Percentiles rank a stretch among this genome's conserved stretches.
phyloP scores from a whole-genome alignment of 1,140 invertebrate genomes.

The Cecropterus lyciades region DNA sequence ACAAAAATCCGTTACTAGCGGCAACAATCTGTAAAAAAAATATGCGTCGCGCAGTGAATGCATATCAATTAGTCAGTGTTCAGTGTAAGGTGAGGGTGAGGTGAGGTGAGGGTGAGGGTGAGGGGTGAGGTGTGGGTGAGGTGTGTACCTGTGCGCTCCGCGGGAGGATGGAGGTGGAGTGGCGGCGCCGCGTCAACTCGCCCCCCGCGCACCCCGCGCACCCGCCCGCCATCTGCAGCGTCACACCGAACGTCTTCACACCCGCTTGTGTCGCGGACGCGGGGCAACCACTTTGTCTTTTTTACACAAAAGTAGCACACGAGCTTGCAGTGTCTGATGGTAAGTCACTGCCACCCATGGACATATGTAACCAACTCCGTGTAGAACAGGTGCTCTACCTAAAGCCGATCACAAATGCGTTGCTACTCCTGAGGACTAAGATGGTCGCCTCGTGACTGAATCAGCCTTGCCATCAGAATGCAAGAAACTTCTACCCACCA shows the following conservation, averaged over 20 bases:
- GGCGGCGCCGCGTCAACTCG: constrained; percentile 89
- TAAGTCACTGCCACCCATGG: too few relatives aligned
- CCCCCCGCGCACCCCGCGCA: constrained; percentile 55
- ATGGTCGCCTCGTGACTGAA: too few relatives aligned
- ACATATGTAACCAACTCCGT: too few relatives aligned
- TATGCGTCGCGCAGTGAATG: neutral
- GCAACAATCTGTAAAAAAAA: neutral
- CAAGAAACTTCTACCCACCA: too few relatives aligned
- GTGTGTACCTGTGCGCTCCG: constrained; percentile 86
- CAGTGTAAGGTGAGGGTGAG: neutral
- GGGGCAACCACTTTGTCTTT: too few relatives aligned
- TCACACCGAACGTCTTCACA: constrained; percentile 39
- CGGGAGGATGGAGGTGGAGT: constrained; percentile 87
- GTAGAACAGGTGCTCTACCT: neutral
- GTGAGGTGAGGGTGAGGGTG: neutral
- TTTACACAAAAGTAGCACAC: too few relatives aligned
- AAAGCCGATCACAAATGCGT: neutral
- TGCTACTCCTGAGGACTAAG: neutral
- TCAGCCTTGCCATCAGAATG: too few relatives aligned
- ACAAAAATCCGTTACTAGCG: neutral
- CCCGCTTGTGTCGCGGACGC: neutral
- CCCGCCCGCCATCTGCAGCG: constrained; percentile 65
- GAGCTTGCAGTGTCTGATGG: too few relatives aligned
- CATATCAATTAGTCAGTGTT: neutral
- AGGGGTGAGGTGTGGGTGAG: constrained; percentile 3